Conservation (phyloP, 1,140 invertebrate species). For the Augochlora pura region DNA sequence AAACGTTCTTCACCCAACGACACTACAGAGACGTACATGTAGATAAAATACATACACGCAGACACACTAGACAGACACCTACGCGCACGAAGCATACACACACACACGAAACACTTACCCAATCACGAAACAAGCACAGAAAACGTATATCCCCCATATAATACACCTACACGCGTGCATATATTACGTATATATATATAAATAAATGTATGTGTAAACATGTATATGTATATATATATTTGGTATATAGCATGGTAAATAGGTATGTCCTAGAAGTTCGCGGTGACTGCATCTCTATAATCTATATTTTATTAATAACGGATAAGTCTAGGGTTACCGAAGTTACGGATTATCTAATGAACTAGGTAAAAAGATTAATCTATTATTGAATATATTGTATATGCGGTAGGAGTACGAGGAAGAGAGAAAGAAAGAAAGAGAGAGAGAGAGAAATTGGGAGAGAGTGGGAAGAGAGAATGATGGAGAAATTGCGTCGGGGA, state of each 20-base stretch:
- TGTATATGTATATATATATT: constrained; percentile 63
- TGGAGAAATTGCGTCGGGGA: not conserved
- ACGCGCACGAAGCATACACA: constrained; percentile 30
- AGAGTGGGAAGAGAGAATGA: not conserved
- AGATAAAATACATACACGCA: too few species aligned
- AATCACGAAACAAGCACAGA: too few species aligned
- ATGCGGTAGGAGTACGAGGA: constrained; percentile 20
- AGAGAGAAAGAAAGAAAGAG: not conserved
- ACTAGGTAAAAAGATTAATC: constrained; percentile 54
- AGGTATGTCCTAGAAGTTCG: constrained; percentile 73
- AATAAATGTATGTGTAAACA: constrained; percentile 52
- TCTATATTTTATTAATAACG: constrained; percentile 78
- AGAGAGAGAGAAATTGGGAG: not conserved
- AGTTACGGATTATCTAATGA: constrained; percentile 59
- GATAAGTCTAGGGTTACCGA: constrained; percentile 65
- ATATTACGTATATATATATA: constrained; percentile 69
- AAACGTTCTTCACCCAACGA: too few species aligned
- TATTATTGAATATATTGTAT: constrained; percentile 54
- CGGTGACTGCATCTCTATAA: constrained; percentile 73
- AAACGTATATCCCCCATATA: constrained; percentile 69
- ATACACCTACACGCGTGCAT: constrained; percentile 47
- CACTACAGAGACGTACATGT: too few species aligned
- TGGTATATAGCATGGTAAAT: constrained; percentile 75
- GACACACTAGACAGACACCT: not conserved
- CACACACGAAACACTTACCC: constrained; percentile 2